These are phyloP conservation scores for Platerodrilus igneus DNA, from an alignment of 2,888 invertebrate species.

Conservation along the genomic window DNA sequence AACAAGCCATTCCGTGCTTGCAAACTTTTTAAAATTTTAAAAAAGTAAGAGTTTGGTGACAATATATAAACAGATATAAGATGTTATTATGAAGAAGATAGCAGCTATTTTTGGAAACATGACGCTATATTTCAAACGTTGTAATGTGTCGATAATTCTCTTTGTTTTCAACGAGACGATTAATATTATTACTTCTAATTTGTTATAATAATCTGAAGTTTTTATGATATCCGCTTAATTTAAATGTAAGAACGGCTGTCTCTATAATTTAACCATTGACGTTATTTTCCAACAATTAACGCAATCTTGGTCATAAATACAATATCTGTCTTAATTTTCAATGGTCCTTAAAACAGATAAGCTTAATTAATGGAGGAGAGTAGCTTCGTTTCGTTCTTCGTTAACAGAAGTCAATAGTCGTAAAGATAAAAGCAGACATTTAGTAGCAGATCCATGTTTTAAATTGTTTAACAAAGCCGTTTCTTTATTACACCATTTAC, in stretches of 20 bases:
- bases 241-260: slow-evolving; percentile 1
- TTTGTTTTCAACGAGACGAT: no score
- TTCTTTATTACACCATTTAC: no score
- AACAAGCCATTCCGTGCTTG: no score
- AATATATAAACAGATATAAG: no score
- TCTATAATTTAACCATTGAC: slow-evolving; percentile 11
- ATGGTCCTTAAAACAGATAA: slow-evolving; percentile 18
- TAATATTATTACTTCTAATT: no score
- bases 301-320: slow-evolving; percentile 19
- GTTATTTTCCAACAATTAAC: slow-evolving; percentile 14
- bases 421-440: slow-evolving; percentile 17
- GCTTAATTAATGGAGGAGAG: slow-evolving; percentile 21
- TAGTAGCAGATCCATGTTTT: slow-evolving; percentile 9
- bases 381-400: slow-evolving; percentile 14
- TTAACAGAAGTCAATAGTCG: slow-evolving; percentile 20
- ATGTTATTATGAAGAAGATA: no score
- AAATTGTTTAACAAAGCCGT: slow-evolving; percentile 21
- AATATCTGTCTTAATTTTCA: slow-evolving; percentile 21
- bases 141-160: no score
- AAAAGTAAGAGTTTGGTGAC: no score
- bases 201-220: no score
- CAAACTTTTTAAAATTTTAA: no score
- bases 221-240: slow-evolving; percentile 9
- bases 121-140: no score
- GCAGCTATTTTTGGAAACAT: no score